Evolutionary conservation across 2,888 invertebrate species (phyloP).

Genomic region (Tipula helvola): DNA sequence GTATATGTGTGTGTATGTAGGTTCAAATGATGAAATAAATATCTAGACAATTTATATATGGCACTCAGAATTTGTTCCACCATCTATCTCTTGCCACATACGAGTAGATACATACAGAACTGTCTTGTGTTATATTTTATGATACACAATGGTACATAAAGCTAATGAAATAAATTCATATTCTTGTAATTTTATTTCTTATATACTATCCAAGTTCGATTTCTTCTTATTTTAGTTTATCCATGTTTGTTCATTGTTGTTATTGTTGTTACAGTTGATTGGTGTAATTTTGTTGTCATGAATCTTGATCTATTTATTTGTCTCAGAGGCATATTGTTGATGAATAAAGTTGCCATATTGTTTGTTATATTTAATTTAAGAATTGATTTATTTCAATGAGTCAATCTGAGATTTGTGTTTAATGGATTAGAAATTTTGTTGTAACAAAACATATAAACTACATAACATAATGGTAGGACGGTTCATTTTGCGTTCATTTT

Average conservation of each 20-base stretch:
- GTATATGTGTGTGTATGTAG: neutral
- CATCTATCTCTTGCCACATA: neutral
- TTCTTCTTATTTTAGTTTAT: neutral
- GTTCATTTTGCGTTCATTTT: too few relatives aligned
- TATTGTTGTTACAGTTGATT: neutral
- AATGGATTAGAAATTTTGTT: neutral
- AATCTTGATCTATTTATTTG: slow-evolving; percentile 4
- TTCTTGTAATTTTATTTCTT: neutral
- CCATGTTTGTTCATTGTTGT: neutral
- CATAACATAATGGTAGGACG: too few relatives aligned
- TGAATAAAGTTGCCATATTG: neutral
- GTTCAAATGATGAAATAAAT: neutral
- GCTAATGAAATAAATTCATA: neutral
- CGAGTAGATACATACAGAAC: neutral
- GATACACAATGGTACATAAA: neutral
- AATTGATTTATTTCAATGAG: neutral
- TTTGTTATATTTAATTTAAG: neutral
- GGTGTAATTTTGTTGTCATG: neutral
- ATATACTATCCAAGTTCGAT: neutral
- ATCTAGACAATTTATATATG: neutral
- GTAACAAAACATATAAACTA: neutral
- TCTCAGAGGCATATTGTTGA: slow-evolving; percentile 4
- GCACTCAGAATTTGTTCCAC: neutral
- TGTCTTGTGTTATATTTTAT: neutral
- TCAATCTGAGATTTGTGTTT: neutral